Base-by-base conservation (phyloP, 2,888 invertebrate species). In the Candidula unifasciata region DNA sequence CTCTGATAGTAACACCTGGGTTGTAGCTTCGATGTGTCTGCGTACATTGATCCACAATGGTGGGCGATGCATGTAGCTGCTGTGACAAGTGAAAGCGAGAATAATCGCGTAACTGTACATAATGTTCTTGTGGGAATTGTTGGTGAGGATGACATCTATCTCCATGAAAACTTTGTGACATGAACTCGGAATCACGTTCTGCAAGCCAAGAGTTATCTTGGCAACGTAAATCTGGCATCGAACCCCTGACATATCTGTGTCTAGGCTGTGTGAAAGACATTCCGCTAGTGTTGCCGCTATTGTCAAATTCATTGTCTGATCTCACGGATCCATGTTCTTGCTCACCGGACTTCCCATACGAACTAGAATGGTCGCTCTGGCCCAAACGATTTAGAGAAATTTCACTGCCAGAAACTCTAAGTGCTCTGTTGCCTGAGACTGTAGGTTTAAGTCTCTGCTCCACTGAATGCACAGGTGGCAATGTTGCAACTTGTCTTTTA, bases 201-300 rank as follows among this genome's bases (percentile, higher is more conserved):
- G 6, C 0, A n/a, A 44, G 33, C 73, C 57, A 35, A 2, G 35
- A 33, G 5, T 57, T 60, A 33, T 81, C 71, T 3, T 60, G 73
- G 57, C 13, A 69, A 57, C 83, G 30, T 2, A 87, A 69, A 77
- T 87, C 83, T 1, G 86, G 87, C 86, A 86, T 81, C 5, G 87
- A 86, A 44, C 83, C 68, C 69, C 80, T 80, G 24, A 80, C 54
- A 18, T 80, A 57, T 10, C 35, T 44, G 21, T 74, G 78, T 13
- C 69, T 33, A n/a, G 77, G 18, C 21, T 10, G 60, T 30, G 24
- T n/a, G 21, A 10, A 16, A 18, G 44, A 44, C 27, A 35, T 16
- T 33, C 66, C 44, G 6, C 60, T 57, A 21, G 24, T 35, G 33
- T 66, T 52, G 6, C 18, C 21, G 60, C 27, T 54, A 27, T 24